Conservation (phyloP, 2,113 vertebrate genomes). For the Chelonoidis abingdonii region DNA sequence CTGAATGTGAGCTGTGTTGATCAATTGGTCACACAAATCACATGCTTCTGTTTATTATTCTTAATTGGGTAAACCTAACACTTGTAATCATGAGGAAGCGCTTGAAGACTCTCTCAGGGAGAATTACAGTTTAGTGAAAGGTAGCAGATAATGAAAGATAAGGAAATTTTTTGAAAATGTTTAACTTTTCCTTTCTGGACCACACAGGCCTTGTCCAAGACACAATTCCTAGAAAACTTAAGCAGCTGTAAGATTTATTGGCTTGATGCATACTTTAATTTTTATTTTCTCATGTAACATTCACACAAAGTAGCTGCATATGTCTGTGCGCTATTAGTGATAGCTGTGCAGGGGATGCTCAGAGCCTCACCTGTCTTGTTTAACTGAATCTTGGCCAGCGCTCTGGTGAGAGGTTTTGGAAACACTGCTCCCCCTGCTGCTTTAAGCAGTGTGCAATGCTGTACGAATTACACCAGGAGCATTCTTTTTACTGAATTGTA, state of each 20-base stretch:
- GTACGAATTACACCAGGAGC: not conserved
- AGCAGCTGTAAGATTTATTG: not conserved
- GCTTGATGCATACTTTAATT: not conserved
- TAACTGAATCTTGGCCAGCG: not conserved
- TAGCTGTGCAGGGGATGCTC: not conserved
- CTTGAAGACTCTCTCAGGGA: not conserved
- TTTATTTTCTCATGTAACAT: not conserved
- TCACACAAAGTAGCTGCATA: not conserved
- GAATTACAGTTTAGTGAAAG: not conserved
- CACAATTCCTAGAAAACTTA: not conserved
- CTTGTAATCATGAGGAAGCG: not conserved
- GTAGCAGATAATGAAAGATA: not conserved
- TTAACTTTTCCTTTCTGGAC: not conserved
- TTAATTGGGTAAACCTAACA: not conserved
- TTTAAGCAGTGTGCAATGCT: fast-evolving
- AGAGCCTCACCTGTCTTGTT: not conserved
- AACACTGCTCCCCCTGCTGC: not conserved
- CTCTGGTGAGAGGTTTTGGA: not conserved
- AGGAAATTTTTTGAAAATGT: not conserved
- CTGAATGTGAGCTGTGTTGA: not conserved
- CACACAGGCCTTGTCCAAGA: not conserved
- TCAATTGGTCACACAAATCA: not conserved
- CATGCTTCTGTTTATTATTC: not conserved
- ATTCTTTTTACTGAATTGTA: not conserved
- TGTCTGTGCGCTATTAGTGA: not conserved